Base-by-base conservation (phyloP, 2,797 vertebrate genomes). In the Fringilla coelebs region DNA sequence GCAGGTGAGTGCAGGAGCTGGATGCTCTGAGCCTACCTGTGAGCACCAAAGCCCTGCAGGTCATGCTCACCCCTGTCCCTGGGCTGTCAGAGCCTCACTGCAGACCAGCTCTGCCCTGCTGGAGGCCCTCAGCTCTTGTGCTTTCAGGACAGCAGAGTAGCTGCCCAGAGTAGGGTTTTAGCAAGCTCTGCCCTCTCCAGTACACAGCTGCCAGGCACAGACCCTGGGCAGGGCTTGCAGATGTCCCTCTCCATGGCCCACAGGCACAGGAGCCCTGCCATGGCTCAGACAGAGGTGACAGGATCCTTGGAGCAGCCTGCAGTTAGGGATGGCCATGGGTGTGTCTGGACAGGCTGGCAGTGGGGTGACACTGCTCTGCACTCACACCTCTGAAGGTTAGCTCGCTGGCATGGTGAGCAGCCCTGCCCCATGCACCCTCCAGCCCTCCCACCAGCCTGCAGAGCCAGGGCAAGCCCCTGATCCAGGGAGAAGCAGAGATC, bases 351-450 rank as follows among this genome's bases (percentile, higher is more conserved):
- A 6, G 28, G 51, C 65, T 87, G 48, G 15, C 1, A 4, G 58
- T 54, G 52, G 3, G 2, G 38, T 17, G n/a, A 14, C 5, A 4
- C n/a, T 70, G 63, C 61, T 63, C 68, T 77, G 38, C 60, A 43
- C 40, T 43, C 52, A 13, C 0, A 0, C 12, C 31, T 66, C 43
- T 24, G 1, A 36, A 67, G 13, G 25, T n/a, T 5, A 1, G 10
- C 54, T 17, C 0, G 0, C 24, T 61, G 54, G 17, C 19, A 49
- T 0, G 4, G 31, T 0, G 4, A 73, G 52, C 32, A 45, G 52
- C 61, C 40, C 22, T 41, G 34, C 51, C 46, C 34, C 36, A 2
- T 0, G 1, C 32, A 22, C 22, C 3, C 8, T 10, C 43, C 48
- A 68, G 38, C 24, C 36, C 29, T 79, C 22, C 34, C 62, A 0